phyloP scores from a whole-genome alignment of 1,140 invertebrate species.

The Pogonomyrmex barbatus region DNA sequence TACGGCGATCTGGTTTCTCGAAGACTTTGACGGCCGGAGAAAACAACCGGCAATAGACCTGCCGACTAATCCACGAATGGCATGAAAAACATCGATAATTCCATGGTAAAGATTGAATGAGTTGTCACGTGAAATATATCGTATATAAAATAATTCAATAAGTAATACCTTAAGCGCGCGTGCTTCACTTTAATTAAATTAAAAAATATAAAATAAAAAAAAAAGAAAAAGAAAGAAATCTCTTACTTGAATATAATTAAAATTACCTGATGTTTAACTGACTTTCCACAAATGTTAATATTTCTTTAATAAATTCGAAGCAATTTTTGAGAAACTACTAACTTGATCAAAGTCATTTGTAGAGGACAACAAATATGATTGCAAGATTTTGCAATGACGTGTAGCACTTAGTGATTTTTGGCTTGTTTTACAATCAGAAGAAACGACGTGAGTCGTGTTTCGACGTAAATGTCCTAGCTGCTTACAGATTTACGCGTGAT shows the following conservation, averaged over 20 bases:
- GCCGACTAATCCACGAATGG: slow-evolving; percentile 48
- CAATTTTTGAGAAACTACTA: neutral
- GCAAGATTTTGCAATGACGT: slow-evolving; percentile 1
- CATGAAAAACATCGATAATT: slow-evolving; percentile 31
- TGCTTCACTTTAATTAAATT: neutral
- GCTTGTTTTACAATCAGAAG: slow-evolving; percentile 21
- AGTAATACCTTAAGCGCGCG: neutral
- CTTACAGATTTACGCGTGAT: slow-evolving; percentile 78
- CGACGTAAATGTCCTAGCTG: slow-evolving; percentile 77
- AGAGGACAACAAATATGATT: neutral
- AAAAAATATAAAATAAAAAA: neutral
- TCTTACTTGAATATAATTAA: neutral
- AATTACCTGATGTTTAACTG: neutral
- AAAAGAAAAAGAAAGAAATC: neutral
- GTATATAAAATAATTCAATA: slow-evolving; percentile 17
- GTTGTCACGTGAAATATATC: slow-evolving; percentile 11
- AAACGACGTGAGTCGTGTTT: neutral
- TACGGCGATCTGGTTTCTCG: slow-evolving; percentile 54
- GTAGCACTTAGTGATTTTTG: slow-evolving; percentile 21
- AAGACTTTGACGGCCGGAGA: slow-evolving; percentile 56
- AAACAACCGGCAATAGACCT: slow-evolving; percentile 38
- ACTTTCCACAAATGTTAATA: neutral
- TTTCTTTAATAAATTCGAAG: neutral
- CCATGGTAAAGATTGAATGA: neutral
- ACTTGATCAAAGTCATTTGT: neutral